Percentiles rank a stretch among this genome's conserved stretches.
phyloP scores from a whole-genome alignment of 2,797 vertebrate genomes.

The Varecia variegata region DNA sequence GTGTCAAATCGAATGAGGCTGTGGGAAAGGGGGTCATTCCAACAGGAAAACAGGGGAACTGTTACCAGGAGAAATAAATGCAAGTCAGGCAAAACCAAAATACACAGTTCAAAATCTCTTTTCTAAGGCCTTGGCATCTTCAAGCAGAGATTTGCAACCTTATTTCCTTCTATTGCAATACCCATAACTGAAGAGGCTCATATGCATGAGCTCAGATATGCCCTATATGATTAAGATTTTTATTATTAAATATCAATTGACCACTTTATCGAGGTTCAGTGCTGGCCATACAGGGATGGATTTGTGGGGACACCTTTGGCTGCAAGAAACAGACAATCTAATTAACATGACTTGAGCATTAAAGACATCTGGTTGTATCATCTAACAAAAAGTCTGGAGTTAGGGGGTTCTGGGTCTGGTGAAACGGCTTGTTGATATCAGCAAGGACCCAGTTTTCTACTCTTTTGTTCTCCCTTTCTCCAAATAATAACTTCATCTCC shows the following conservation, averaged over 20 bases:
- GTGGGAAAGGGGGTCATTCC: not conserved
- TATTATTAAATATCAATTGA: not conserved
- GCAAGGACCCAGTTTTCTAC: not conserved
- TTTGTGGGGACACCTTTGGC: not conserved
- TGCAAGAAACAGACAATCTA: not conserved
- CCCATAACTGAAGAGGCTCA: not conserved
- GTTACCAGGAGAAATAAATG: not conserved
- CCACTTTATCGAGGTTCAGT: not conserved
- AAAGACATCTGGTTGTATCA: not conserved
- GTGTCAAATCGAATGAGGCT: not conserved
- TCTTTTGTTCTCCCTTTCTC: not conserved
- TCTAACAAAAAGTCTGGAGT: not conserved
- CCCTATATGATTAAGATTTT: not conserved
- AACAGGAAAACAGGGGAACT: not conserved
- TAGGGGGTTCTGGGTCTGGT: not conserved
- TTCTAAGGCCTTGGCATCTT: not conserved
- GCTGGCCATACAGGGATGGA: not conserved
- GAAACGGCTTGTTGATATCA: not conserved
- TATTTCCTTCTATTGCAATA: not conserved
- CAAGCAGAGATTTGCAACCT: not conserved
- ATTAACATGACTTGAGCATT: not conserved
- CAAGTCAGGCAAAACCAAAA: not conserved
- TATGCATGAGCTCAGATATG: not conserved
- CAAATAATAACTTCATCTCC: not conserved
- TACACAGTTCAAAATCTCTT: not conserved